Percentiles rank a stretch among this genome's conserved stretches.
Conservation (phyloP, 2,888 invertebrate species). For the Podotricha telesiphe region DNA sequence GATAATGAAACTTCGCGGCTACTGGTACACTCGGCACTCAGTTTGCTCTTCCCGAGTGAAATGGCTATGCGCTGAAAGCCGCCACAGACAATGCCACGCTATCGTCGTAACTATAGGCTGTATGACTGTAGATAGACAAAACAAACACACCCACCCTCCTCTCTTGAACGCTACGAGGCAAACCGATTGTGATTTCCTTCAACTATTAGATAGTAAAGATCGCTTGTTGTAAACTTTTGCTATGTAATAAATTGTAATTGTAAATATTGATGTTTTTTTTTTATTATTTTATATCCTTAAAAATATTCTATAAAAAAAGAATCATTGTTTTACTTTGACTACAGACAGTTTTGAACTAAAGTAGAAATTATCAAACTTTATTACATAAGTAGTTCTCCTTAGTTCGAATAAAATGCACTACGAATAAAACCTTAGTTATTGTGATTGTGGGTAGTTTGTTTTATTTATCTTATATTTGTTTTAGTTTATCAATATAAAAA, state of each 20-base stretch:
- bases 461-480: too few relatives aligned
- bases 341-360: too few relatives aligned
- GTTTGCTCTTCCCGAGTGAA: slow-evolving; percentile 75
- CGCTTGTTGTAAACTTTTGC: slow-evolving; percentile 42
- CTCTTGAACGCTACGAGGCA: slow-evolving; percentile 41
- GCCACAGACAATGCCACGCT: slow-evolving; percentile 67
- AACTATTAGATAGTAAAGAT: slow-evolving; percentile 48
- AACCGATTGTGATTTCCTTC: slow-evolving; percentile 48
- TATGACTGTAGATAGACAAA: slow-evolving; percentile 68
- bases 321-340: too few relatives aligned
- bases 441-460: too few relatives aligned
- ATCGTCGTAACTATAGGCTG: slow-evolving; percentile 74
- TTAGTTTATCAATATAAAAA: too few relatives aligned
- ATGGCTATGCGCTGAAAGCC: slow-evolving; percentile 73
- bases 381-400: too few relatives aligned
- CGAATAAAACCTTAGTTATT: too few relatives aligned
- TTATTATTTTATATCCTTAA: neutral
- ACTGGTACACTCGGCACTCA: slow-evolving; percentile 73
- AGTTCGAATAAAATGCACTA: too few relatives aligned
- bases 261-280: slow-evolving; percentile 3
- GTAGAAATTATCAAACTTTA: too few relatives aligned
- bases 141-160: slow-evolving; percentile 71
- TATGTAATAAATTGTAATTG: slow-evolving; percentile 41
- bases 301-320: neutral
- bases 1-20: slow-evolving; percentile 71